Conservation (phyloP, 2,113 vertebrate species). For the Gymnocephalus cernua region DNA sequence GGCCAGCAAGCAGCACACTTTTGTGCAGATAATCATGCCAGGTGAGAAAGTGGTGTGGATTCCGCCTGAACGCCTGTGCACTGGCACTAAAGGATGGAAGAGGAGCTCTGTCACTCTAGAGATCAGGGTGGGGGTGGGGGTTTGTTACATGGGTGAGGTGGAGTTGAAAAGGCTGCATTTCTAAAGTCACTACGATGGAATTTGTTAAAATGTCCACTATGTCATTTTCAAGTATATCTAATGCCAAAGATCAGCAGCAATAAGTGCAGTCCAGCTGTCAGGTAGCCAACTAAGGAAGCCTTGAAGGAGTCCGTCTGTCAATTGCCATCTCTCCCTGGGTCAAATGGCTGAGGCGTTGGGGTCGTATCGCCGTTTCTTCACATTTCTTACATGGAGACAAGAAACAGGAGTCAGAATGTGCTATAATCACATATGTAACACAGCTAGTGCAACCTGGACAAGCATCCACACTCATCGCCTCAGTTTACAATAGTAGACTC, state of each 20-base stretch:
- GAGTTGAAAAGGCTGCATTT: constrained; percentile 79
- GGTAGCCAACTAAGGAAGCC: constrained; percentile 81
- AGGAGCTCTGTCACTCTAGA: constrained; percentile 70
- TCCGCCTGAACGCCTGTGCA: constrained; percentile 77
- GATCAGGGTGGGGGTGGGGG: constrained; percentile 55
- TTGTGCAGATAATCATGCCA: constrained; percentile 81
- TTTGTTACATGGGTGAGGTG: constrained; percentile 66
- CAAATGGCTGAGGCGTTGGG: constrained; percentile 94
- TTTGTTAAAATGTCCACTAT: constrained; percentile 83
- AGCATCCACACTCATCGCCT: constrained; percentile 63
- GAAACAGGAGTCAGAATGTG: constrained; percentile 70
- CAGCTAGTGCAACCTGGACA: constrained; percentile 64
- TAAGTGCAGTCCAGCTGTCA: constrained; percentile 84
- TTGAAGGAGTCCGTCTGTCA: constrained; percentile 79
- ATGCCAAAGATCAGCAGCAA: constrained; percentile 82
- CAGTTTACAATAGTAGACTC: constrained; percentile 14
- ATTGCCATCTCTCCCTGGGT: constrained; percentile 77
- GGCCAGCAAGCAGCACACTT: constrained; percentile 84
- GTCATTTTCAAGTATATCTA: constrained; percentile 84
- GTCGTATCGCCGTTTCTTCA: constrained; percentile 97
- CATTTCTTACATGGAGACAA: constrained; percentile 91
- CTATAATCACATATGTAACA: constrained; percentile 7
- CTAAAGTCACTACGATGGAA: constrained; percentile 80
- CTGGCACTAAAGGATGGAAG: constrained; percentile 77
- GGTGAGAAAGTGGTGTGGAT: constrained; percentile 76